These are phyloP conservation scores for Rhizoglyphus robini DNA, from an alignment of 1,140 invertebrate species.

Conservation along the genomic window DNA sequence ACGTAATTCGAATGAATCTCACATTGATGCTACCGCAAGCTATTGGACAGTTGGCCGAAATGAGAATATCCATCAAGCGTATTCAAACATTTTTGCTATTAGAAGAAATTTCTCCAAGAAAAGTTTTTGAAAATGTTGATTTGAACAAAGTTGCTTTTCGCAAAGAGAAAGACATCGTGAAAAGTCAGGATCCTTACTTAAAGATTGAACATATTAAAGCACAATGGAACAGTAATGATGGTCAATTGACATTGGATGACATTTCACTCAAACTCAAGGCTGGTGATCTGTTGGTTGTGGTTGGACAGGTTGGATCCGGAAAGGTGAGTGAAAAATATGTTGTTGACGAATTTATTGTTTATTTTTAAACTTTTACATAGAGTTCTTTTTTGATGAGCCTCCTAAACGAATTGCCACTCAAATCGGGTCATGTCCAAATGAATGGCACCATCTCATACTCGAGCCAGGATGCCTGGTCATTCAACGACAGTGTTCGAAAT, in stretches of 20 bases:
- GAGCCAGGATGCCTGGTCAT: too few relatives aligned
- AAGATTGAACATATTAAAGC: too few relatives aligned
- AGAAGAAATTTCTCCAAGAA: background rate
- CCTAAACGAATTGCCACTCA: too few relatives aligned
- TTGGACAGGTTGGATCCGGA: constrained; percentile 53
- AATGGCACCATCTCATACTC: constrained; percentile 66
- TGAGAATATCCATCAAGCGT: constrained; percentile 48
- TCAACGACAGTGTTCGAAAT: too few relatives aligned
- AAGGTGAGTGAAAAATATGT: too few relatives aligned
- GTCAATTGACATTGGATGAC: constrained; percentile 21
- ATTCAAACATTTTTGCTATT: constrained; percentile 31
- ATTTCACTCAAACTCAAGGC: constrained; percentile 22
- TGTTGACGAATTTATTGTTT: too few relatives aligned
- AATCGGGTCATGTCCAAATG: constrained; percentile 47
- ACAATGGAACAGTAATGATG: background rate
- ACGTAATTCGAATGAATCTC: too few relatives aligned
- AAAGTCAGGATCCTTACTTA: background rate
- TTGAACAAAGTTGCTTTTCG: background rate
- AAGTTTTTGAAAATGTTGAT: background rate
- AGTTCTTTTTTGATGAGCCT: constrained; percentile 65
- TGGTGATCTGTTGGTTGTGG: constrained; percentile 48
- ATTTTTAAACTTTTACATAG: too few relatives aligned
- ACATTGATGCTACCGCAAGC: constrained; percentile 55
- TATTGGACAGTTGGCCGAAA: constrained; percentile 37
- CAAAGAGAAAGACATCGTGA: background rate